These are phyloP conservation scores for Eumeta japonica DNA, from an alignment of 1,140 invertebrate species.

Conservation along the genomic window DNA sequence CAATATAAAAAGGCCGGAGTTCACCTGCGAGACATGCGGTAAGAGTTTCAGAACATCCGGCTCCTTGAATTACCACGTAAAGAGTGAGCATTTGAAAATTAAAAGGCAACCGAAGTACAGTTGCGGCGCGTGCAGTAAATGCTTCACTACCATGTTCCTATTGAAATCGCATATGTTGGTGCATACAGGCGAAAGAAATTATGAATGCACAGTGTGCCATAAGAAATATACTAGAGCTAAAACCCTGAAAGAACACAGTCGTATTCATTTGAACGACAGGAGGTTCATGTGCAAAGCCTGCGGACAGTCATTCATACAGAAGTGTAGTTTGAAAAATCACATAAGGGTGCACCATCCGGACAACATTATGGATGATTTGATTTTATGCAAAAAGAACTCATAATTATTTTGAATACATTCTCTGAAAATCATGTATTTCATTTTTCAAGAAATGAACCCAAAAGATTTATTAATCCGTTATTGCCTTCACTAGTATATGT, in stretches of 20 bases:
- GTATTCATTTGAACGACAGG: constrained; percentile 47
- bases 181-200: constrained; percentile 71
- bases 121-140: constrained; percentile 9
- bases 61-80: constrained; percentile 3
- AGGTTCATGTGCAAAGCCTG: constrained; percentile 18
- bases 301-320: constrained; percentile 24
- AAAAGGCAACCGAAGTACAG: constrained; percentile 6
- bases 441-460: too few species aligned
- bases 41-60: constrained; percentile 6
- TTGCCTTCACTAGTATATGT: too few species aligned
- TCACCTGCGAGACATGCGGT: constrained; percentile 7
- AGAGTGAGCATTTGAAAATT: constrained; percentile 6
- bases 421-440: too few species aligned
- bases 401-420: too few species aligned
- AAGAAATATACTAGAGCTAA: constrained; percentile 57
- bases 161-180: constrained; percentile 50
- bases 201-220: constrained; percentile 66
- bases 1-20: constrained; percentile 17
- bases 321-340: constrained; percentile 16
- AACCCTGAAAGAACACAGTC: constrained; percentile 42
- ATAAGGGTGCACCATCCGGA: constrained; percentile 8
- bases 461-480: too few species aligned
- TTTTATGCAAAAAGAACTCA: too few species aligned
- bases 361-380: too few species aligned
- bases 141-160: constrained; percentile 19